A percentile compares a stretch with the other conserved stretches of the same genome.
phyloP scores from a whole-genome alignment of 2,113 vertebrate genomes.

The Oncorhynchus nerka region DNA sequence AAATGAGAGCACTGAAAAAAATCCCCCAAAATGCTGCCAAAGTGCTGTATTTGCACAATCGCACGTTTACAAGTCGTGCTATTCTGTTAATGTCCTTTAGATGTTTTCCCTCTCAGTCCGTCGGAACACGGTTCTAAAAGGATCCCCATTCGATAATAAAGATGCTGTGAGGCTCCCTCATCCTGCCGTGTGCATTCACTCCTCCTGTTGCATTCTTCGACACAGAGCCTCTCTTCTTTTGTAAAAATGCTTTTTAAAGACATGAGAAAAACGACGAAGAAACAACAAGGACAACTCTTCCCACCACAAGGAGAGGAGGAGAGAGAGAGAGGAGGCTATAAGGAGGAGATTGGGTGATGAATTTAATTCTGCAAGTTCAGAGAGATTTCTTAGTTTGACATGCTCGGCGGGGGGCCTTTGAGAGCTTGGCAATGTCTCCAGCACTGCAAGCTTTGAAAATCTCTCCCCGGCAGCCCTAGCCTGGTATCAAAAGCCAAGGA shows the following conservation, averaged over 20 bases:
- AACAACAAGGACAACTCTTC: background rate
- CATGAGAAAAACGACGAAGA: background rate
- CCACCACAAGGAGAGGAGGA: background rate
- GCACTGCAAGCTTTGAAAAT: slow-evolving; percentile 90
- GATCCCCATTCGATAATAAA: slow-evolving; percentile 86
- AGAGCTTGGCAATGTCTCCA: slow-evolving; percentile 85
- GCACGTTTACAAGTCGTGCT: slow-evolving; percentile 16
- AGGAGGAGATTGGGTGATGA: slow-evolving; percentile 85
- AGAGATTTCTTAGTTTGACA: slow-evolving; percentile 97
- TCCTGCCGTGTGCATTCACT: background rate
- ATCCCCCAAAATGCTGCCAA: background rate
- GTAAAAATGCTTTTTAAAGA: background rate
- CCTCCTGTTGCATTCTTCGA: background rate
- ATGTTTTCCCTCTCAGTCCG: background rate
- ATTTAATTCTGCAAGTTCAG: slow-evolving; percentile 96
- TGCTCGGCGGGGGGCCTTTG: slow-evolving; percentile 87
- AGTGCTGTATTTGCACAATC: slow-evolving; percentile 11
- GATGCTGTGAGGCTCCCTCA: slow-evolving; percentile 69
- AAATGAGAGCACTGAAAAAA: background rate
- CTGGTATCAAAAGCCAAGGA: slow-evolving; percentile 91
- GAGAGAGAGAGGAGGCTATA: slow-evolving; percentile 69
- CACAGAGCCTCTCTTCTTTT: no score
- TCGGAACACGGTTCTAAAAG: slow-evolving; percentile 67
- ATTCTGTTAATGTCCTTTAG: slow-evolving; percentile 35
- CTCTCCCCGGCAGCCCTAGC: slow-evolving; percentile 82